Evolutionary conservation across 1,140 invertebrate species (phyloP).

Genomic region (Conus betulinus): DNA sequence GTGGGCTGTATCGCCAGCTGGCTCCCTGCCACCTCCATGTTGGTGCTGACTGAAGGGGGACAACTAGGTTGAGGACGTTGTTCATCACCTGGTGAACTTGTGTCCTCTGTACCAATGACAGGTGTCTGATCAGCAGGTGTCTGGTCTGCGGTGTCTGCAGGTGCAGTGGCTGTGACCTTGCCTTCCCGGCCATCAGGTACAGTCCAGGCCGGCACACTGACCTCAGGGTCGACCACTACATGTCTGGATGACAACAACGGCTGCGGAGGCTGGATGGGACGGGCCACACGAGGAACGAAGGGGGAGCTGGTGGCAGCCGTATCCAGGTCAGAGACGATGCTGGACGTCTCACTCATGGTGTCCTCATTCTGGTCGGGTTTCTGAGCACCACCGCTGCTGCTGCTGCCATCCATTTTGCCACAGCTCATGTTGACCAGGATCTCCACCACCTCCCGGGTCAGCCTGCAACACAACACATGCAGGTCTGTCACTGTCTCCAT

Average conservation of each 20-base stretch:
- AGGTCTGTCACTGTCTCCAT: not conserved
- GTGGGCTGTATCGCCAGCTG: not conserved
- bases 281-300: slow-evolving; percentile 11
- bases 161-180: not conserved
- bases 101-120: not conserved
- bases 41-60: too few relatives aligned
- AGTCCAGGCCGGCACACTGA: not conserved
- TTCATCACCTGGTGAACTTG: too few relatives aligned
- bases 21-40: not conserved
- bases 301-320: too few relatives aligned
- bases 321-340: not conserved
- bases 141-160: not conserved
- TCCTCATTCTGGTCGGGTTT: not conserved
- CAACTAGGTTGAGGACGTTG: too few relatives aligned
- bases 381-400: not conserved
- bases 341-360: not conserved
- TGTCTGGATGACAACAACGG: not conserved
- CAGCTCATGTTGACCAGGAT: slow-evolving; percentile 38
- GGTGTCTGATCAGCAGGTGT: not conserved
- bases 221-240: not conserved
- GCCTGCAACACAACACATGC: not conserved
- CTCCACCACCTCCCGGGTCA: slow-evolving; percentile 18
- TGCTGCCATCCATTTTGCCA: not conserved
- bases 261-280: not conserved
- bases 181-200: not conserved